Percentiles rank a stretch among this genome's conserved stretches.
phyloP scores from a whole-genome alignment of 2,888 invertebrate genomes.

The Nomada fabriciana region DNA sequence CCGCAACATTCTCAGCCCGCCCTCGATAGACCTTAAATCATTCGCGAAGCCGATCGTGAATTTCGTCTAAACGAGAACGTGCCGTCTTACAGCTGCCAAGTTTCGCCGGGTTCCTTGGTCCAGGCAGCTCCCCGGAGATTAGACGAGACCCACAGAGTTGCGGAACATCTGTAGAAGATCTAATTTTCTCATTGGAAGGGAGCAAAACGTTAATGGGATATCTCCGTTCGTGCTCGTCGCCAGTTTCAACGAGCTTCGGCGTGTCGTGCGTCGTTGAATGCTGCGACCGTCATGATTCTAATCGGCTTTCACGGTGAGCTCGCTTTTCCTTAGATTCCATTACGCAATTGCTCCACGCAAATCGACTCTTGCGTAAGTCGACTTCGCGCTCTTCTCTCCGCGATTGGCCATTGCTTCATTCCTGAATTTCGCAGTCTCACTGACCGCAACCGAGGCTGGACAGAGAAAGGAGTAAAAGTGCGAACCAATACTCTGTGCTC shows the following conservation, averaged over 20 bases:
- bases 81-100: slow-evolving; percentile 9
- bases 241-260: neutral
- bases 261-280: neutral
- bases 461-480: neutral
- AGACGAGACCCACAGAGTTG: slow-evolving; percentile 29
- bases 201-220: slow-evolving; percentile 59
- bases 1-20: neutral
- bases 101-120: slow-evolving; percentile 30
- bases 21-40: slow-evolving; percentile 25
- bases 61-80: neutral
- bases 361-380: slow-evolving; percentile 36
- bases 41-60: neutral
- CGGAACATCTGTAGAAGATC: slow-evolving; percentile 51
- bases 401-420: too few relatives aligned
- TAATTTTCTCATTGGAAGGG: slow-evolving; percentile 61
- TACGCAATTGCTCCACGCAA: slow-evolving; percentile 57
- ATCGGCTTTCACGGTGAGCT: slow-evolving; percentile 47
- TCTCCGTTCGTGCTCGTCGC: slow-evolving; percentile 14
- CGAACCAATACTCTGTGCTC: slow-evolving; percentile 35
- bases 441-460: too few relatives aligned
- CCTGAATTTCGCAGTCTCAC: too few relatives aligned
- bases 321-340: slow-evolving; percentile 43
- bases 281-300: slow-evolving; percentile 31
- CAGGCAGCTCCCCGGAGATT: slow-evolving; percentile 4
- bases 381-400: slow-evolving; percentile 15